Evolutionary conservation across 2,113 vertebrate genomes (phyloP).

Genomic region (Symphodus melops): DNA sequence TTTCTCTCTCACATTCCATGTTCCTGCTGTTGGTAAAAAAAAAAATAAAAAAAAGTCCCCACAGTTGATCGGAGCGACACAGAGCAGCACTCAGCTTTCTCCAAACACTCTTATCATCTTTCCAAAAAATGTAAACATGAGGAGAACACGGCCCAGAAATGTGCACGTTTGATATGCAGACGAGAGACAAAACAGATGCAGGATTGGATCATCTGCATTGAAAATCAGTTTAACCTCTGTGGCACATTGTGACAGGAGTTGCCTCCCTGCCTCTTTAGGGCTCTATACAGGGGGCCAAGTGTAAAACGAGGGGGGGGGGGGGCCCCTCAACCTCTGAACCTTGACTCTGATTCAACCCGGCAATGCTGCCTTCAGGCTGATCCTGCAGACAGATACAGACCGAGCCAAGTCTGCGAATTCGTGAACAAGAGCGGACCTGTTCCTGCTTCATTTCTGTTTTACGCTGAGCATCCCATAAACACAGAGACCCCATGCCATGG

Average conservation of each 20-base stretch:
- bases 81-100: constrained; percentile 10
- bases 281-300: constrained; percentile 60
- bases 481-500: background rate
- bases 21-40: constrained; percentile 20
- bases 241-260: constrained; percentile 37
- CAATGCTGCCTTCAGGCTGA: constrained; percentile 37
- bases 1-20: constrained; percentile 49
- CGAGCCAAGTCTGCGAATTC: constrained; percentile 56
- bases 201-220: constrained; percentile 34
- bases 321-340: constrained; percentile 68
- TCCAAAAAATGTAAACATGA: constrained; percentile 29
- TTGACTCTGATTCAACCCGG: constrained; percentile 49
- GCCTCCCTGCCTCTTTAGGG: constrained; percentile 71
- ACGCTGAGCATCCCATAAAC: constrained; percentile 19
- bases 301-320: constrained; percentile 47
- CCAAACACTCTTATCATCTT: constrained; percentile 12
- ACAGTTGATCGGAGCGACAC: constrained; percentile 18
- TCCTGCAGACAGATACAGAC: constrained; percentile 41
- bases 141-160: background rate
- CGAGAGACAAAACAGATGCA: constrained; percentile 40
- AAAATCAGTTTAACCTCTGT: constrained; percentile 50
- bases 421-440: constrained; percentile 67
- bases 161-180: background rate
- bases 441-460: constrained; percentile 18
- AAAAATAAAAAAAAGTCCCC: background rate